phyloP scores from a whole-genome alignment of 1,140 invertebrate genomes.

The Heliconius nattereri region DNA sequence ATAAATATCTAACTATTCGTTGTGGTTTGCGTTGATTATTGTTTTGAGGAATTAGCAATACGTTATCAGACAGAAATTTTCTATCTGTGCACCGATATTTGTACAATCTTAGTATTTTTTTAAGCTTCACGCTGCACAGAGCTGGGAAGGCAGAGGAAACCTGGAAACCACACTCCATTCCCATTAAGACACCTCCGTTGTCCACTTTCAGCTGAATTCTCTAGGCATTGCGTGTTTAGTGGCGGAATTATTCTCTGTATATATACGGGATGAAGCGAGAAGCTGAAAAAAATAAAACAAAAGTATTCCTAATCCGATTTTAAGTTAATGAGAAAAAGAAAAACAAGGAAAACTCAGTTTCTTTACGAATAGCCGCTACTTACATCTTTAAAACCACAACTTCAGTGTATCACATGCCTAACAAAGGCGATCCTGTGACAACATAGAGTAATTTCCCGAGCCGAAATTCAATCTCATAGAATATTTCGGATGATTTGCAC shows the following conservation, averaged over 20 bases:
- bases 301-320: no score
- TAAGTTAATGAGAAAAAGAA: no score
- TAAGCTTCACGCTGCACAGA: no score
- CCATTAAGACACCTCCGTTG: background rate
- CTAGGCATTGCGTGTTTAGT: background rate
- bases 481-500: slow-evolving; percentile 71
- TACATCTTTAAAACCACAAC: background rate
- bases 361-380: background rate
- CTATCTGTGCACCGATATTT: no score
- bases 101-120: no score
- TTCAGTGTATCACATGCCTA: background rate
- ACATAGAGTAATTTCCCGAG: slow-evolving; percentile 59
- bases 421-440: slow-evolving; percentile 33
- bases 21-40: no score
- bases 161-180: background rate
- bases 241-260: background rate
- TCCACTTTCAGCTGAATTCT: background rate
- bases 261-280: no score
- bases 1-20: no score
- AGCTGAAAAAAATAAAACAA: no score
- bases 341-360: no score
- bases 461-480: slow-evolving; percentile 66
- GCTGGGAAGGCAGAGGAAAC: background rate
- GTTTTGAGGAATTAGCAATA: no score
- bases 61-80: no score